Evolutionary conservation across 2,888 invertebrate genomes (phyloP).

Genomic region (Lepetodrilus schrolli): DNA sequence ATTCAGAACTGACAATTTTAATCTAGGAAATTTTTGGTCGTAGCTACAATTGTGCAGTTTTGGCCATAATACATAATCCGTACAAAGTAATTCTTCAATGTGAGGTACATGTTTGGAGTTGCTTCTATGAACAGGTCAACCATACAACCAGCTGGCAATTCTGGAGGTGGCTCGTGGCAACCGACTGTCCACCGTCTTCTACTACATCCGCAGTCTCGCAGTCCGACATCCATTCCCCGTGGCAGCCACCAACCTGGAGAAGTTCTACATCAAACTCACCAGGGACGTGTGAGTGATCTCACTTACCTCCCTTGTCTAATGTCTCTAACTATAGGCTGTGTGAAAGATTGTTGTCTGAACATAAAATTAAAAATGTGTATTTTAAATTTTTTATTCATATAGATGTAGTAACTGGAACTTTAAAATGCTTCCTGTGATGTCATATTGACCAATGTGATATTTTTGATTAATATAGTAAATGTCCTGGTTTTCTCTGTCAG

Average conservation of each 20-base stretch:
- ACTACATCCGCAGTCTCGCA: slow-evolving; percentile 88
- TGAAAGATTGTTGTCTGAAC: too few relatives aligned
- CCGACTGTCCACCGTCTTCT: slow-evolving; percentile 87
- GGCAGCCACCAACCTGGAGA: slow-evolving; percentile 86
- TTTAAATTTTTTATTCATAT: neutral
- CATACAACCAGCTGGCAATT: slow-evolving; percentile 90
- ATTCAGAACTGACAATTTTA: too few relatives aligned
- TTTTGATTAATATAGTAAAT: too few relatives aligned
- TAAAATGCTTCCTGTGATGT: neutral
- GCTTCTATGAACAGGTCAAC: too few relatives aligned
- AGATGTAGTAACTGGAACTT: neutral
- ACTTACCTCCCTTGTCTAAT: neutral
- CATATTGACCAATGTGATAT: too few relatives aligned
- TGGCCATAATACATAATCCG: too few relatives aligned
- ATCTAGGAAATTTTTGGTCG: too few relatives aligned
- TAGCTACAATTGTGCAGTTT: too few relatives aligned
- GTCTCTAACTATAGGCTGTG: neutral
- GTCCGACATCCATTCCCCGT: slow-evolving; percentile 90
- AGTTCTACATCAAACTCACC: slow-evolving; percentile 79
- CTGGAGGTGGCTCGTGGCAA: slow-evolving; percentile 87
- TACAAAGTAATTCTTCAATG: too few relatives aligned
- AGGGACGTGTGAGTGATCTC: slow-evolving; percentile 71
- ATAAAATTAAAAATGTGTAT: too few relatives aligned
- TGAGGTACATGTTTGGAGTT: too few relatives aligned
- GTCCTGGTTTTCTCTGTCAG: too few relatives aligned